Base-by-base conservation (phyloP, 2,113 vertebrate species). In the Gulo gulo region DNA sequence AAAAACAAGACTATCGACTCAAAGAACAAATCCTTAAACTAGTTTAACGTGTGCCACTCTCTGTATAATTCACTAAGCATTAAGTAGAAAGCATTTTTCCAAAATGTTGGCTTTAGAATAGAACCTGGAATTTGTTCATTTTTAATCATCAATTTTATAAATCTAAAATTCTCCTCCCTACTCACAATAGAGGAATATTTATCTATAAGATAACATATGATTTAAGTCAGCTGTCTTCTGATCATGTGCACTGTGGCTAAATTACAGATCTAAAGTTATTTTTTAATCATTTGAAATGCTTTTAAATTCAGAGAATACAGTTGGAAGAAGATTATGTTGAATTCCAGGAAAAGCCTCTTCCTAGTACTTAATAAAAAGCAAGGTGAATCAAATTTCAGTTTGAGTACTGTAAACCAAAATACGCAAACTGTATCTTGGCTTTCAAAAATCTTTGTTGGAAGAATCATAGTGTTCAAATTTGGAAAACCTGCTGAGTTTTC, bases 311-410 rank as follows among this genome's bases (percentile, higher is more conserved):
- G 79, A 88, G 92, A 94, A 96, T 84, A 95, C 42, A 95, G 85
- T 88, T 98, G 96, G 94, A 98, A 98, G 98, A n/a, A 97, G 52
- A 98, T 93, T 93, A 98, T 67, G 81, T 0, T 94, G 81, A 98
- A 97, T 98, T 98, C 98, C 97, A 98, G 79, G 92, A 95, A 98
- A 98, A 98, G 45, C 79, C 88, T 97, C 97, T 96, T 98, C 81
- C 76, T 97, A 50, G 90, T 97, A 98, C 52, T 98, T 98, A 98
- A 97, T 97, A 96, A 98, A 98, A 98, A 96, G 91, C 96, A 98
- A 97, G 91, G 94, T 93, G 94, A 98, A 96, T 98, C 97, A 97
- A 96, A 97, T 98, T 98, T 98, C 97, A 97, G 73, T 98, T 95
- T 97, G 92, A 97, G 86, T 97, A 71, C 67, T 92, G 29, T 94